These are phyloP conservation scores for Dipodomys spectabilis DNA, from an alignment of 2,113 vertebrate genomes.

Conservation along the genomic window DNA sequence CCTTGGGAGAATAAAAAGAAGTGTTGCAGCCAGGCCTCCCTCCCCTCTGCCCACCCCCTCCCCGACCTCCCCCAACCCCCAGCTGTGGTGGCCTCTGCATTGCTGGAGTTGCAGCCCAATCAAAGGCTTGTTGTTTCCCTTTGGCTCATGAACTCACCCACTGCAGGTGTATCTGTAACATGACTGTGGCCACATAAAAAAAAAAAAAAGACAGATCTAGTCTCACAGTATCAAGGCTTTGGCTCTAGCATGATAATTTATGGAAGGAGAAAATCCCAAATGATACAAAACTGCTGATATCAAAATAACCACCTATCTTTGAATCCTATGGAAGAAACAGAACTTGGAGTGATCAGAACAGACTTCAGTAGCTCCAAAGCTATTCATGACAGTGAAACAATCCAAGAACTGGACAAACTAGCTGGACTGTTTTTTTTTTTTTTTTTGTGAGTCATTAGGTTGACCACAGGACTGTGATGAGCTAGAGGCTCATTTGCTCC, in stretches of 20 bases:
- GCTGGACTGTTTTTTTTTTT: conserved; percentile 56
- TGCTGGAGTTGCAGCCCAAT: background rate
- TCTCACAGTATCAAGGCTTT: background rate
- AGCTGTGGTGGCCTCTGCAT: fast-evolving
- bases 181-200: background rate
- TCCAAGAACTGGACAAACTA: conserved; percentile 47
- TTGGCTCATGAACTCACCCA: background rate
- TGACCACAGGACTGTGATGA: background rate
- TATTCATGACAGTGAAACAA: background rate
- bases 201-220: background rate
- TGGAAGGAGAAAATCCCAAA: background rate
- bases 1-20: background rate
- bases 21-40: background rate
- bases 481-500: background rate
- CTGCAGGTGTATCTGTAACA: background rate
- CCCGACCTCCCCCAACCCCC: too few relatives aligned
- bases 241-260: background rate
- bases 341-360: background rate
- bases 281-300: background rate
- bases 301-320: background rate
- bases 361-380: background rate
- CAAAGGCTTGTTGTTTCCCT: conserved; percentile 54
- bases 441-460: conserved; percentile 53
- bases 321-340: conserved; percentile 30
- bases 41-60: too few relatives aligned